Base-by-base conservation (phyloP, 2,888 invertebrate genomes). In the Ochropacha duplaris region DNA sequence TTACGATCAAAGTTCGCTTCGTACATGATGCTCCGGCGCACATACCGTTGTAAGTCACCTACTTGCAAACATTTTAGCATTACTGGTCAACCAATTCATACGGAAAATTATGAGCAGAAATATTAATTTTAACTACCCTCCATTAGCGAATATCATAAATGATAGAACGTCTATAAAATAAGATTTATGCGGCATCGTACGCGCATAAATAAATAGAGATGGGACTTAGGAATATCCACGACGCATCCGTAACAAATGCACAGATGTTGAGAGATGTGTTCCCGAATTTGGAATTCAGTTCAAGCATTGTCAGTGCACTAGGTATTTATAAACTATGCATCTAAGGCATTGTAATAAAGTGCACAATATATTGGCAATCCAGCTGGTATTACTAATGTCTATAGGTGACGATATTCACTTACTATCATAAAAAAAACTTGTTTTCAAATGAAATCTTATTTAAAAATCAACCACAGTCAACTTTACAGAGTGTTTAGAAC, bases 1-100 rank as follows among this genome's bases (percentile, higher is more conserved):
- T 24, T 24, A 50, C 22, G 50, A 50, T 8, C 50, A 50, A 50
- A 50, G 50, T 50, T 26, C 50, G 50, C 36, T 36, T 36, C 36
- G n/a, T 14, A 36, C 36, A n/a, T n/a, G n/a, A n/a, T n/a, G n/a
- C n/a, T n/a, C n/a, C n/a, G n/a, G n/a, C n/a, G n/a, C n/a, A n/a
- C n/a, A 36, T n/a, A 36, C 4, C n/a, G 14, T n/a, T 36, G n/a
- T 6, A 1, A 9, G 16, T 6, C 39, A 9, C 39, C 19, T 44
- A 19, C 19, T 44, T 44, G 19, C 19, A 44, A 19, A 44, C 44
- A 19, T 8, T 44, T 44, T 19, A 44, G 16, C 44, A 19, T 44
- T 44, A 44, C 19, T 44, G 44, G 44, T 9, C 44, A 44, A 44
- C 6, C 44, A 44, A 44, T 19, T 44, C 44, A 19, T 19, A n/a